Base-by-base conservation (phyloP, 2,797 vertebrate species). In the Phrynocephalus guinanensis region DNA sequence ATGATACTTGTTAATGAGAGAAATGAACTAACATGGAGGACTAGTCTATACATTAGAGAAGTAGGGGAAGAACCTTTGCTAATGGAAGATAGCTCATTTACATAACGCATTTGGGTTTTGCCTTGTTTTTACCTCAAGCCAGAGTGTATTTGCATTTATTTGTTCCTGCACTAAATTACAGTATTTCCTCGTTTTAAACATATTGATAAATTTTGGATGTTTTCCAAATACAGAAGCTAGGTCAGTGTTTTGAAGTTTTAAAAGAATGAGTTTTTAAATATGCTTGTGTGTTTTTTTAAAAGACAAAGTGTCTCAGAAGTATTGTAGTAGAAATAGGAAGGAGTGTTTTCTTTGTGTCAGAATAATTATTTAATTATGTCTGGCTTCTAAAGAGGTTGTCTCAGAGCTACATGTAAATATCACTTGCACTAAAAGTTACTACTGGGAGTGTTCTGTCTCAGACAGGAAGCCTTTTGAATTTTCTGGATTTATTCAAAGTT, bases 21-120 rank as follows among this genome's bases (percentile, higher is more conserved):
- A 94, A 93, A 94, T 91, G 94, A 95, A 93, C 67, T 84, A 86
- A 92, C 79, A 91, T 90, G 94, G 18, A 84, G 91, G 88, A 95
- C 2, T 38, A 91, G 85, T 87, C 68, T 92, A 91, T 91, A 88
- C 85, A n/a, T 60, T 73, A 86, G 24, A 44, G 78, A 79, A 79
- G 38, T 22, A 52, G 52, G n/a, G 33, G 28, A 90, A 48, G 91
- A 86, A 92, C 90, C 70, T 91, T 28, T 79, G 6, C 85, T 94
- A 91, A 90, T 66, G 15, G 87, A 71, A 30, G 91, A 15, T 63
- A 89, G 83, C 13, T 85, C 75, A 79, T 75, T 91, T 71, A 70
- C 63, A 33, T 11, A 83, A 88, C 24, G 0, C 8, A 81, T 80
- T 90, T 24, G 0, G 82, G 50, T 6, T 38, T 66, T 11, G 60